Base-by-base conservation (phyloP, 2,888 invertebrate genomes). In the Eupeodes luniger region DNA sequence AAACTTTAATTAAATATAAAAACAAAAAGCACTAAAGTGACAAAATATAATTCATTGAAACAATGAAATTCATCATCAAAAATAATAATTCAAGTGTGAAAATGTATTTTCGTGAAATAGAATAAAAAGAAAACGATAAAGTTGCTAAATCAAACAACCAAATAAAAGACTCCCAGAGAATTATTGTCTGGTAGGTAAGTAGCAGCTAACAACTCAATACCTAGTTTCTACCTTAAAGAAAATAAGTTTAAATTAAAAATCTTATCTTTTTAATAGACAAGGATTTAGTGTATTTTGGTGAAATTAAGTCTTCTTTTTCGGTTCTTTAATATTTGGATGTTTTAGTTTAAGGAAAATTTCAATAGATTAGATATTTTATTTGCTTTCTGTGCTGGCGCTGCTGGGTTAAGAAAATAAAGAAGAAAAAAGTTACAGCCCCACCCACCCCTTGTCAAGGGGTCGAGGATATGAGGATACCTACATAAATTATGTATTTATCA, bases 51-150 rank as follows among this genome's bases (percentile, higher is more conserved):
- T 72, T 67, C 4, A 14, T 27, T 0, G 19, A 74, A 64, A 72
- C 47, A 27, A 85, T 85, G 85, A 72, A 66, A 77, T 77, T 85
- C 16, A 12, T 27, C 12, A 66, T 51, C 4, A 61, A 67, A 34
- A 78, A 51, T 19, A 44, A 66, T 53, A 16, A 61, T 19, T 47
- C 51, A n/a, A 83, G 61, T 74, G 44, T 59, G 14, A 59, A 70
- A 76, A 72, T 72, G 36, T 55, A 53, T 77, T 64, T 59, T 11
- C 34, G 57, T 40, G 27, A 61, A 78, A 57, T 74, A 34, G 66
- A 77, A 81, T 81, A 62, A 53, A 11, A 12, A 66, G 66, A 11
- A 53, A 44, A 59, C 9, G n/a, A 9, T 12, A 10, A 40, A 70
- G 11, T 11, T 19, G 62, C 55, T 66, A 51, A 40, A 40, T 40